Percentiles rank a stretch among this genome's conserved stretches.
Evolutionary conservation across 1,140 invertebrate species (phyloP).

Genomic region (Trichonephila clavata): DNA sequence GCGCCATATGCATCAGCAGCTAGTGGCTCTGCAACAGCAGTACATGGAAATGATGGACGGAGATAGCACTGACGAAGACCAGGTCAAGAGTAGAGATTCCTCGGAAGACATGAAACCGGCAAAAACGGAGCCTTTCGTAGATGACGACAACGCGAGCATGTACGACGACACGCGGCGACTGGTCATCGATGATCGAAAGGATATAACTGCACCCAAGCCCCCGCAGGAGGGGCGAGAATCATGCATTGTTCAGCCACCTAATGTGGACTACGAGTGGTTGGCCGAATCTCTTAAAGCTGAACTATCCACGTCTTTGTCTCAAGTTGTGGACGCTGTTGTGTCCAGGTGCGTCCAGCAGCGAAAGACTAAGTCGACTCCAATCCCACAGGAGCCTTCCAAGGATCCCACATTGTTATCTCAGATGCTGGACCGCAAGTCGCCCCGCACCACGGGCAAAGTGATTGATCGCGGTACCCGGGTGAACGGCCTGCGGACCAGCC

Average conservation of each 20-base stretch:
- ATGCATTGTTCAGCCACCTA: slow-evolving; percentile 75
- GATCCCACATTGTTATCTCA: slow-evolving; percentile 83
- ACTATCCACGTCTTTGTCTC: slow-evolving; percentile 90
- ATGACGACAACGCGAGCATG: slow-evolving; percentile 70
- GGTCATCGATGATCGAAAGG: slow-evolving; percentile 55
- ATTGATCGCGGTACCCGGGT: slow-evolving; percentile 85
- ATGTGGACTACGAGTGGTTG: slow-evolving; percentile 90
- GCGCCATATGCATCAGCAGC: slow-evolving; percentile 92
- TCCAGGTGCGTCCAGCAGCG: slow-evolving; percentile 90
- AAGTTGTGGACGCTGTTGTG: slow-evolving; percentile 93
- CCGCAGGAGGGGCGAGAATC: slow-evolving; percentile 35
- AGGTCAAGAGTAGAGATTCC: slow-evolving; percentile 28
- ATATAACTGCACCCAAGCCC: not conserved
- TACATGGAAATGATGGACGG: slow-evolving; percentile 90
- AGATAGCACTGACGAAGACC: slow-evolving; percentile 52
- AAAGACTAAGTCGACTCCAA: not conserved
- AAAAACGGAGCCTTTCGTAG: slow-evolving; percentile 82
- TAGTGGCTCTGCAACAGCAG: slow-evolving; percentile 94
- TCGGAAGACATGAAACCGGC: not conserved
- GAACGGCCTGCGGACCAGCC: slow-evolving; percentile 78
- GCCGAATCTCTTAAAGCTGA: slow-evolving; percentile 94
- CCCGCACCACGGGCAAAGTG: slow-evolving; percentile 86
- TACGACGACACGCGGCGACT: slow-evolving; percentile 59
- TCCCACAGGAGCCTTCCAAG: slow-evolving; percentile 65
- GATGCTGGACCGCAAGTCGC: slow-evolving; percentile 90